Percentiles rank a stretch among this genome's conserved stretches.
Conservation (phyloP, 2,888 invertebrate genomes). For the Biston betularia region DNA sequence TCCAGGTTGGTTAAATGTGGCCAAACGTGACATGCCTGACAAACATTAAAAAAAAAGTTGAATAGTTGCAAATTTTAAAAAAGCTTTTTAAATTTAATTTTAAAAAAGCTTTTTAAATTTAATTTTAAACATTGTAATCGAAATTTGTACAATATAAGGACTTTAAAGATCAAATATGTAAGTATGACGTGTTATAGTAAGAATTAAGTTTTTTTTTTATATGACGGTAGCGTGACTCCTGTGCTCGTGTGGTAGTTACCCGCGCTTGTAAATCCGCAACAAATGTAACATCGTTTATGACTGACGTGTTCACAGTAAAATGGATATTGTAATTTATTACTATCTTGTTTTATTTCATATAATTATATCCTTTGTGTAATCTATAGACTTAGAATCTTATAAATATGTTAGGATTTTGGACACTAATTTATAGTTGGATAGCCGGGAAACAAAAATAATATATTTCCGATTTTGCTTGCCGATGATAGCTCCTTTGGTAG, state of each 20-base stretch:
- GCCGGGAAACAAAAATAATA: no score
- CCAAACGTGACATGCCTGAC: no score
- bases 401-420: no score
- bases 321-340: conserved; percentile 56
- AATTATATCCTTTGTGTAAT: background rate
- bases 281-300: conserved; percentile 50
- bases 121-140: conserved; percentile 5
- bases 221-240: background rate
- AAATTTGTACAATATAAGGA: conserved; percentile 5
- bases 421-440: no score
- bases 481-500: no score
- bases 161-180: background rate
- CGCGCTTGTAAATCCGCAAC: conserved; percentile 46
- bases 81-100: no score
- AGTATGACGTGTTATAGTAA: background rate
- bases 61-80: no score
- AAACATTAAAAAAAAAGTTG: no score
- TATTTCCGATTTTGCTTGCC: no score
- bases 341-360: conserved; percentile 44
- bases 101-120: no score
- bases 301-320: conserved; percentile 52
- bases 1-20: no score
- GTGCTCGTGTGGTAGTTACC: conserved; percentile 31
- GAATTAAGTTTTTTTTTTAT: conserved; percentile 25
- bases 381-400: no score